Base-by-base conservation (phyloP, 23 tunicate genomes). In the Ciona savignyi region DNA sequence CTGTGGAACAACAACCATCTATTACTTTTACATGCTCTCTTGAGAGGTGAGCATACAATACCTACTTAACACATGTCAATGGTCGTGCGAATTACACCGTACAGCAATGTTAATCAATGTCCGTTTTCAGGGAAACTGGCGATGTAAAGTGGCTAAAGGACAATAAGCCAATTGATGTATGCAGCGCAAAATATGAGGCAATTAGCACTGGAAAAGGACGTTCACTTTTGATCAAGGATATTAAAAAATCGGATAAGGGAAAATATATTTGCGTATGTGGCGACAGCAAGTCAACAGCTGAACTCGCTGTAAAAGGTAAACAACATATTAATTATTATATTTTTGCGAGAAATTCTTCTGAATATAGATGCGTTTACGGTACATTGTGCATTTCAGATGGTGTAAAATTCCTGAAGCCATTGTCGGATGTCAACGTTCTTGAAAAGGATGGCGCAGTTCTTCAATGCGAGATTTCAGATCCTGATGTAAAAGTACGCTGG, bases 301-400 rank as follows among this genome's bases (percentile, higher is more conserved):
- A 77, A 23, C 72, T 87, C 62, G 25, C 82, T 11, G 95, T 87
- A 1, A 87, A 76, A 81, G 95, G 95, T 87, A n/a, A n/a, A n/a
- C n/a, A n/a, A n/a, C n/a, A n/a, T n/a, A n/a, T n/a, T n/a, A n/a
- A n/a, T n/a, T n/a, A n/a, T n/a, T n/a, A n/a, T n/a, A n/a, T n/a
- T n/a, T n/a, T n/a, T n/a, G n/a, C n/a, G n/a, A n/a, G n/a, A n/a
- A n/a, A n/a, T n/a, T n/a, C n/a, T n/a, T n/a, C n/a, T n/a, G n/a
- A n/a, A n/a, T n/a, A n/a, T n/a, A n/a, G n/a, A n/a, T n/a, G 73
- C n/a, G n/a, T n/a, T n/a, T n/a, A n/a, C n/a, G n/a, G n/a, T n/a
- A n/a, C n/a, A n/a, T n/a, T n/a, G n/a, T n/a, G 28, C 25, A n/a
- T n/a, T n/a, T n/a, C n/a, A n/a, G n/a, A n/a, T n/a, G n/a, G n/a